phyloP scores from a whole-genome alignment of 1,140 invertebrate genomes.

The Euborellia annulipes region DNA sequence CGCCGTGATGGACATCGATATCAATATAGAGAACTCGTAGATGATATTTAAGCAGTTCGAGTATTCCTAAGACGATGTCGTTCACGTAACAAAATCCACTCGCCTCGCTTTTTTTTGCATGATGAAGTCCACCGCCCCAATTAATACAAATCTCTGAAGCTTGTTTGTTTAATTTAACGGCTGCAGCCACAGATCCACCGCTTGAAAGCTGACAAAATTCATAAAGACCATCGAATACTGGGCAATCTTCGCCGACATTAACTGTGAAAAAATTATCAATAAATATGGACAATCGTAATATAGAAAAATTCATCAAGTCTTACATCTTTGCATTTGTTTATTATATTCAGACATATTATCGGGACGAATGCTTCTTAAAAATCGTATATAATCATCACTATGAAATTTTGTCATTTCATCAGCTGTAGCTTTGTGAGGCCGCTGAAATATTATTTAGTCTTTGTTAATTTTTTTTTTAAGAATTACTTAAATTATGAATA shows the following conservation, averaged over 20 bases:
- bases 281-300: no score
- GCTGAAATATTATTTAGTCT: constrained; percentile 53
- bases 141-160: constrained; percentile 81
- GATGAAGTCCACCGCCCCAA: no score
- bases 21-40: constrained; percentile 32
- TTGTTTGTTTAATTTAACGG: constrained; percentile 88
- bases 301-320: no score
- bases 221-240: constrained; percentile 90
- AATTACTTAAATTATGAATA: no score
- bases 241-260: constrained; percentile 97
- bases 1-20: constrained; percentile 48
- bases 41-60: constrained; percentile 33
- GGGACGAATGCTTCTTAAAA: constrained; percentile 89
- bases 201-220: constrained; percentile 96
- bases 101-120: constrained; percentile 92
- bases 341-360: constrained; percentile 99
- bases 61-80: constrained; percentile 32
- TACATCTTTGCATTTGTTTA: constrained; percentile 99
- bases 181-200: constrained; percentile 93
- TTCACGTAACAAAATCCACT: constrained; percentile 40
- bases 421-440: constrained; percentile 96
- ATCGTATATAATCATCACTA: constrained; percentile 98
- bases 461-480: no score
- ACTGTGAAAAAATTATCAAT: constrained; percentile 35
- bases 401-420: constrained; percentile 99